Evolutionary conservation across 64 coral and sea anemone species (phyloP).

Genomic region (Astreopora myriophthalma): DNA sequence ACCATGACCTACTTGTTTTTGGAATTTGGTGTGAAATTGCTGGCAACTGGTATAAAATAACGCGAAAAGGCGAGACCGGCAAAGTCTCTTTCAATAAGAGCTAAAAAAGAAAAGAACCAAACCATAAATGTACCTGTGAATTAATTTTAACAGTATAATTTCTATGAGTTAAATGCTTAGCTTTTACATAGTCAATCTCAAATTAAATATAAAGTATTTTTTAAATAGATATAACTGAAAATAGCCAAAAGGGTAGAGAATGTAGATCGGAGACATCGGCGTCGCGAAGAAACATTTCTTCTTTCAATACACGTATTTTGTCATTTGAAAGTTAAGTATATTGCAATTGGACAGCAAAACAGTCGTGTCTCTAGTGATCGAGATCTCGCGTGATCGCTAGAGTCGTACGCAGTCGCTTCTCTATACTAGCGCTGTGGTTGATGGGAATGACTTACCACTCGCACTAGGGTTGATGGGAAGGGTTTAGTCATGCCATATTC

Average conservation of each 20-base stretch:
- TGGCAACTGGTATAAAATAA: no score
- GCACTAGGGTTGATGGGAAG: no score
- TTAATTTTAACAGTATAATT: background rate
- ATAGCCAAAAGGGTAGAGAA: background rate
- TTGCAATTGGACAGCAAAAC: no score
- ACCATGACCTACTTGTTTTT: no score
- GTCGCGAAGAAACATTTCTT: background rate
- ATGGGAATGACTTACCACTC: no score
- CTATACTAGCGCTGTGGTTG: no score
- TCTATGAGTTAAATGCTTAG: background rate
- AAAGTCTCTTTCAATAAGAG: background rate
- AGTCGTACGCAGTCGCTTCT: no score
- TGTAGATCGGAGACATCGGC: background rate
- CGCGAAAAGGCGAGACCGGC: no score
- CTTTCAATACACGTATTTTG: background rate
- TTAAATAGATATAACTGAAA: background rate
- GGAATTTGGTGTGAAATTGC: no score
- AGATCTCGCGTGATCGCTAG: no score
- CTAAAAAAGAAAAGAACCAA: background rate
- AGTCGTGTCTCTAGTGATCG: no score
- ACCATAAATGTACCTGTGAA: background rate
- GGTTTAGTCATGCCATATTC: no score
- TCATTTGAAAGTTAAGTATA: background rate
- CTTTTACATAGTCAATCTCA: background rate
- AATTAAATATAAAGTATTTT: background rate